phyloP scores from a whole-genome alignment of 2,888 invertebrate species.

The Hirtodrosophila histrioides region DNA sequence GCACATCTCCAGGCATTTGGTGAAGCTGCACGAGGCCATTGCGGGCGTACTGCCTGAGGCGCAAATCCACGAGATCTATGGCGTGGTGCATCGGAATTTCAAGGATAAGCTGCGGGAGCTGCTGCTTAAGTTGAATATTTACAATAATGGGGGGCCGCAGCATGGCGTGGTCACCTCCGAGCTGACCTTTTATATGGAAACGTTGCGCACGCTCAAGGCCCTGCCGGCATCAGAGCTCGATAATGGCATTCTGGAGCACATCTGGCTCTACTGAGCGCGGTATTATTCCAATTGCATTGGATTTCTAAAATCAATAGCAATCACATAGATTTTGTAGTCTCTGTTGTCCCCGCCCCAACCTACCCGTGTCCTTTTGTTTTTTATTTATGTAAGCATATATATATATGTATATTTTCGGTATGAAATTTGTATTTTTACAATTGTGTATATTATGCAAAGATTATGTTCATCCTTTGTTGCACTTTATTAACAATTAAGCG shows the following conservation, averaged over 20 bases:
- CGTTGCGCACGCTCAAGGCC: slow-evolving; percentile 91
- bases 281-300: slow-evolving; percentile 35
- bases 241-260: slow-evolving; percentile 90
- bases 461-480: background rate
- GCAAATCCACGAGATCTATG: slow-evolving; percentile 91
- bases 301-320: slow-evolving; percentile 35
- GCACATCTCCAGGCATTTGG: slow-evolving; percentile 94
- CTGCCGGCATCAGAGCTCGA: slow-evolving; percentile 90
- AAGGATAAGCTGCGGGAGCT: slow-evolving; percentile 94
- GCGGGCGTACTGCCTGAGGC: slow-evolving; percentile 92
- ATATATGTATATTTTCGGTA: slow-evolving; percentile 19
- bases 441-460: slow-evolving; percentile 25
- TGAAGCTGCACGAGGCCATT: slow-evolving; percentile 95
- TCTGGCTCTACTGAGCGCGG: slow-evolving; percentile 86
- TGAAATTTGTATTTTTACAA: slow-evolving; percentile 14
- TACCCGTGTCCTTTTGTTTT: slow-evolving; percentile 10
- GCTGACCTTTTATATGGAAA: slow-evolving; percentile 95
- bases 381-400: slow-evolving; percentile 37
- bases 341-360: slow-evolving; percentile 1
- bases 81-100: slow-evolving; percentile 92
- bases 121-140: slow-evolving; percentile 93
- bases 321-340: background rate
- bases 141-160: slow-evolving; percentile 98
- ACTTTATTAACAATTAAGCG: slow-evolving; percentile 2
- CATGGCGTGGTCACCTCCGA: slow-evolving; percentile 97